Base-by-base conservation (phyloP, 2,113 vertebrate genomes). In the Chaetodon trifascialis region DNA sequence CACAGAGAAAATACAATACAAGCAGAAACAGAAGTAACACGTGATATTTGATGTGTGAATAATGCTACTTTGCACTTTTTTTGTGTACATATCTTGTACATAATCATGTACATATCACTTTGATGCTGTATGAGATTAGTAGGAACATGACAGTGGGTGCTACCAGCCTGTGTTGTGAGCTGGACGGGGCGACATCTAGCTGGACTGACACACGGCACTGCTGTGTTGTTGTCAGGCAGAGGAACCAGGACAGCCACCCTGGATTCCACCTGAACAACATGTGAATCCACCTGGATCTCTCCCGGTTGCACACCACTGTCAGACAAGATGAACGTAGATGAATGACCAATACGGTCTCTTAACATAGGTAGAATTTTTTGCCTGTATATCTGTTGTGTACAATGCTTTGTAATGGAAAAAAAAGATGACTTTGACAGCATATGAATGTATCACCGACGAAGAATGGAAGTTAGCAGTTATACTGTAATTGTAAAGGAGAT, bases 171-270 rank as follows among this genome's bases (percentile, higher is more conserved):
- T 82, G 59, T 88, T 86, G 77, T 81, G 74, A 86, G 85, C 86
- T 87, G 89, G 77, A 82, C 86, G 34, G 84, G 88, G 85, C 0
- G 77, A 74, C 16, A 75, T 90, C 86, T 36, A 52, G 88, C 59
- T 88, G 87, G 76, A 90, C 64, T 87, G 69, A 88, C 85, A 59
- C 60, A 69, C 72, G 2, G 78, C 49, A 44, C 25, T 56, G 59
- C 64, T 75, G 70, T 90, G 88, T 69, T 80, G 66, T 72, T 86
- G 67, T 76, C 86, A 72, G 84, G 73, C 79, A 74, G 54, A 84
- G 90, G 78, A 75, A 86, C 92, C 92, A 90, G 92, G 91, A 72
- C 91, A 89, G 66, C 89, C 92, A 93, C 40, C 88, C 93, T 93
- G 91, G 89, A 80, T 25, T 72, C 88, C 86, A 80, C 85, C 88